Base-by-base conservation (phyloP, 2,797 vertebrate genomes). In the Myioborus melanocephalus region DNA sequence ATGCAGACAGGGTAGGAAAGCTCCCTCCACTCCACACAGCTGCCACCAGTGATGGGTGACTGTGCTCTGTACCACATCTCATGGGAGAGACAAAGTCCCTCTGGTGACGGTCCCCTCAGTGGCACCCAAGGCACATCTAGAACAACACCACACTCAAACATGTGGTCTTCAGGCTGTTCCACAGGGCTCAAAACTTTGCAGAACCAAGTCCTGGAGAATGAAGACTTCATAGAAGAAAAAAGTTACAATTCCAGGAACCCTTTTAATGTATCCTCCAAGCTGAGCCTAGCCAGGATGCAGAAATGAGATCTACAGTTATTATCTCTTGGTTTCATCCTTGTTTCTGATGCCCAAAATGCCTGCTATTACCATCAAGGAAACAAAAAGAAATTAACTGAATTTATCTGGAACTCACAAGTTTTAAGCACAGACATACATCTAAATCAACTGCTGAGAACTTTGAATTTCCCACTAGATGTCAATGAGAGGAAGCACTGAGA, bases 101-200 rank as follows among this genome's bases (percentile, higher is more conserved):
- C 30, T 39, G 49, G 34, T 2, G 3, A 39, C 0, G 0, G 18
- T 64, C 8, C 8, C 8, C 13, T 43, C 24, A 30, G 21, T 13
- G 77, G 59, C 24, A 22, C n/a, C 41, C 30, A n/a, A 46, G 23
- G n/a, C 41, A 56, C 14, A 26, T 21, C 23, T 37, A 20, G 68
- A 53, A 22, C 9, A 55, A 9, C 30, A 73, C 0, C 9, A 20
- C 11, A 5, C 28, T 15, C 43, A 56, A 87, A 22, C 32, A 21
- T 0, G 0, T 5, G 46, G 16, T 63, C 44, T 60, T 56, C 41
- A 46, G 52, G 15, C 2, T 46, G 14, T 30, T 75, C 64, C 78
- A 64, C 16, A 53, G 14, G 56, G 41, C 28, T 90, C 76, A 41
- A 14, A 16, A 14, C 9, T 43, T 68, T 26, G 15, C 52, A 77